Evolutionary conservation across 2,113 vertebrate species (phyloP).

Genomic region (Dromas ardeola): DNA sequence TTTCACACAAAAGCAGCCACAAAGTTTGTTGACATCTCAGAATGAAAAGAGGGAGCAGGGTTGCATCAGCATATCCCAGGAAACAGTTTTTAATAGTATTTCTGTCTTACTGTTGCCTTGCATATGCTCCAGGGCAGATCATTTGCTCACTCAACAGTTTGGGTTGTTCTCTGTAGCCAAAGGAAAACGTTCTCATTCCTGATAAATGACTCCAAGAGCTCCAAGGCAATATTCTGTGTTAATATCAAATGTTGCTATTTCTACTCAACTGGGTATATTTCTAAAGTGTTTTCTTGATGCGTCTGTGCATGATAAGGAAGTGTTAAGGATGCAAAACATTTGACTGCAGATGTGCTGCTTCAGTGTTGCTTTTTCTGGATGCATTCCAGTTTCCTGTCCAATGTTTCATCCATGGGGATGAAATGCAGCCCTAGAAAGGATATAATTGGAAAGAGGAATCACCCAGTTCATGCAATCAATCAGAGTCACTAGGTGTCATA

Average conservation of each 20-base stretch:
- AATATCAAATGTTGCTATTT: slow-evolving; percentile 8
- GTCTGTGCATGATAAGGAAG: neutral
- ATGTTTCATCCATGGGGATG: neutral
- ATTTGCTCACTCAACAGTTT: neutral
- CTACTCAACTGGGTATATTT: neutral
- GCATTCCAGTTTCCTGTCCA: neutral
- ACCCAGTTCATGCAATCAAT: neutral
- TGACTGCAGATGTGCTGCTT: neutral
- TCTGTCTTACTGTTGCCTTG: neutral
- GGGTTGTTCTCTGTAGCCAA: neutral
- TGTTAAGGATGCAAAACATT: neutral
- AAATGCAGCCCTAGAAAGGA: neutral
- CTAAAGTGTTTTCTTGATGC: neutral
- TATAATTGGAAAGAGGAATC: neutral
- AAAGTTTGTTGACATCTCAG: neutral
- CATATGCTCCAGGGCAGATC: neutral
- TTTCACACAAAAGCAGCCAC: neutral
- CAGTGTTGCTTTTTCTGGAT: neutral
- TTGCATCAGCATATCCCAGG: neutral
- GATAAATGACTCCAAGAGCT: neutral
- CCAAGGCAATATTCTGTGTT: neutral
- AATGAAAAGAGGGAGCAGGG: neutral
- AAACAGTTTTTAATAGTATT: neutral
- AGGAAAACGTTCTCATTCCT: neutral
- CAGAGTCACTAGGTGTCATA: neutral